Evolutionary conservation across 2,113 vertebrate species (phyloP), one percentile per base, ranked within the genome.

Genomic region (Ameiurus melas): DNA sequence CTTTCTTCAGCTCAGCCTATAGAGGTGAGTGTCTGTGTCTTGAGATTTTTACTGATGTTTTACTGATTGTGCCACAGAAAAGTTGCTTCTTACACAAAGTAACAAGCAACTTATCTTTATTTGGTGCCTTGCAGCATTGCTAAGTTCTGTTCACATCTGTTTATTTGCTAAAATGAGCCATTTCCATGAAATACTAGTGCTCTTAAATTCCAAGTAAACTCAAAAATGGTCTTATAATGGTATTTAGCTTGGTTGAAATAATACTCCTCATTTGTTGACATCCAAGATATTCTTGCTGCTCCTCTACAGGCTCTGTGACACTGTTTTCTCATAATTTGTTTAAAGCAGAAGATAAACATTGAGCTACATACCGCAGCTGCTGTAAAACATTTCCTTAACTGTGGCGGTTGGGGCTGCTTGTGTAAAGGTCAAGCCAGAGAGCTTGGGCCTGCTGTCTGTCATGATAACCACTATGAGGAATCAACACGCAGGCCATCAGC

Each of bases 11-110:
- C 93, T 2, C 92, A 93, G 57, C 92, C 93, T 33, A 92, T 94
- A 12, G 94, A 96, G 94, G 95, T 96, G 92, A 95, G 95, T 93
- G 66, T 62, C 17, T 88, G 25, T 84, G 77, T 75, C 17, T 88
- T 57, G 60, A 68, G 81, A 78, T 53, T 25, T 47, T 70, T 30
- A 66, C 47, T 88, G 58, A 2, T 66, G 5, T 75, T 77, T 78
- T n/a, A 64, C 66, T 75, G 19, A 25, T 84, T 62, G 12, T 13
- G 36, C 62, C 62, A 17, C 47, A 43, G 13, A n/a, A n/a, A 33
- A 64, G 27, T 51, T 14, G 22, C 16, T 25, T 20, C 17, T 83
- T 57, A 53, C 7, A 30, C n/a, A 64, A 55, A 47, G 43, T 47
- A 47, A 47, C 43, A 47, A 47, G 43, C 43, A 47, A 47, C 33